These are phyloP conservation scores for Hyperoodon ampullatus DNA, from an alignment of 2,113 vertebrate genomes.

Conservation along the genomic window DNA sequence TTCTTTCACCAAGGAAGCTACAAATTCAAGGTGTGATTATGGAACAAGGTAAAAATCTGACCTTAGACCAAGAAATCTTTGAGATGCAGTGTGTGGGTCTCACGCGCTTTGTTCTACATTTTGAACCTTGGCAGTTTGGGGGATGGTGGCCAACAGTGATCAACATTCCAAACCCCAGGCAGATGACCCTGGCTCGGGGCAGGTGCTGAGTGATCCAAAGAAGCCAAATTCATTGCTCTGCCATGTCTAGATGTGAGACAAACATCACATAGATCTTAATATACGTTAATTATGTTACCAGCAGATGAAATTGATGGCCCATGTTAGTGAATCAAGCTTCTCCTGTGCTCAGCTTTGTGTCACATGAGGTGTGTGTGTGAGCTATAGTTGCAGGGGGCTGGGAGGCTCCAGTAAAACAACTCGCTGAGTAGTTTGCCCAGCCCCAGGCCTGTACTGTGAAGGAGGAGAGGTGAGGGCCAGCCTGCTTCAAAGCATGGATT, in stretches of 20 bases:
- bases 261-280: neutral
- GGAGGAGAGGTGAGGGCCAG: neutral
- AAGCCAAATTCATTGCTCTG: neutral
- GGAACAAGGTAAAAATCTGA: neutral
- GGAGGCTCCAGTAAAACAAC: neutral
- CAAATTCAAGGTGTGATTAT: neutral
- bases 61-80: neutral
- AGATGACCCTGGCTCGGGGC: no score
- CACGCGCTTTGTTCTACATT: neutral
- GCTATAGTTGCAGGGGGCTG: neutral
- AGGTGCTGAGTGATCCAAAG: neutral
- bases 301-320: neutral
- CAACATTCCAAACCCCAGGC: neutral
- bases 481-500: neutral
- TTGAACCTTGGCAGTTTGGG: neutral
- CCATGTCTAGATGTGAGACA: neutral
- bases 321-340: neutral
- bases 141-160: neutral
- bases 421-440: neutral
- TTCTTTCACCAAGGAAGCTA: neutral
- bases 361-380: no score
- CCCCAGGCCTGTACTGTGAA: neutral
- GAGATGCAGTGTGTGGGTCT: neutral
- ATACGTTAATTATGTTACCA: neutral
- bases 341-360: neutral